phyloP scores from a whole-genome alignment of 2,113 vertebrate species.

The Bucco capensis region DNA sequence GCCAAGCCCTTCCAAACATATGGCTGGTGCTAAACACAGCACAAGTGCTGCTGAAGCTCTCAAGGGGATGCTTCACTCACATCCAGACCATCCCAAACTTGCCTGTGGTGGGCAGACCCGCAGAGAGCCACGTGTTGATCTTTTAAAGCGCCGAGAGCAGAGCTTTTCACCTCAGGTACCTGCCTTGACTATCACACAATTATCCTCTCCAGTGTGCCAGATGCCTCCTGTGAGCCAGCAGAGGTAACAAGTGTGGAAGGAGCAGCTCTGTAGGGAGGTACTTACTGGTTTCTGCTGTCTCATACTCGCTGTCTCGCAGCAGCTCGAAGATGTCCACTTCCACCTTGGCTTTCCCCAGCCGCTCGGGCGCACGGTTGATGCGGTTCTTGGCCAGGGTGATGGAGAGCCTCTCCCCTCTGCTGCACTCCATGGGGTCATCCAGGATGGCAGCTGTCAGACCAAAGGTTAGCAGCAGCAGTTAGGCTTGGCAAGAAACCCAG shows the following conservation, averaged over 20 bases:
- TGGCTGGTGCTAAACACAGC: not conserved
- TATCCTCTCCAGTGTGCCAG: fast-evolving
- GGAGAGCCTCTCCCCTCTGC: constrained; percentile 94
- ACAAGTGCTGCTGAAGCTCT: fast-evolving
- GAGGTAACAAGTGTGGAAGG: not conserved
- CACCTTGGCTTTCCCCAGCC: constrained; percentile 88
- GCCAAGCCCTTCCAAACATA: fast-evolving
- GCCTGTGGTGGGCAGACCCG: not conserved
- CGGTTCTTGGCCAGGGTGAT: constrained; percentile 96
- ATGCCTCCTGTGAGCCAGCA: fast-evolving
- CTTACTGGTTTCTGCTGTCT: constrained; percentile 97
- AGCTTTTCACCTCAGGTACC: fast-evolving
- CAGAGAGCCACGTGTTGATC: not conserved
- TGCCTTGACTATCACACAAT: fast-evolving
- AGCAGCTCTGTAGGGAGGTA: not conserved
- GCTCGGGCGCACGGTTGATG: constrained; percentile 91
- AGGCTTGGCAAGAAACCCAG: not conserved
- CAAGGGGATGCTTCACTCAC: not conserved
- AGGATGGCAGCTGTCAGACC: constrained; percentile 83
- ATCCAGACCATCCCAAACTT: not conserved
- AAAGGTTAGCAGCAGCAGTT: not conserved
- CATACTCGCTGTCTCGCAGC: constrained; percentile 96
- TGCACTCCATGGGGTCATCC: constrained; percentile 99
- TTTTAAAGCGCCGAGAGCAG: too few relatives aligned
- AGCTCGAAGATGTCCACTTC: constrained; percentile 98